Evolutionary conservation across 2,797 vertebrate genomes (phyloP).

Genomic region (Chelon auratus): DNA sequence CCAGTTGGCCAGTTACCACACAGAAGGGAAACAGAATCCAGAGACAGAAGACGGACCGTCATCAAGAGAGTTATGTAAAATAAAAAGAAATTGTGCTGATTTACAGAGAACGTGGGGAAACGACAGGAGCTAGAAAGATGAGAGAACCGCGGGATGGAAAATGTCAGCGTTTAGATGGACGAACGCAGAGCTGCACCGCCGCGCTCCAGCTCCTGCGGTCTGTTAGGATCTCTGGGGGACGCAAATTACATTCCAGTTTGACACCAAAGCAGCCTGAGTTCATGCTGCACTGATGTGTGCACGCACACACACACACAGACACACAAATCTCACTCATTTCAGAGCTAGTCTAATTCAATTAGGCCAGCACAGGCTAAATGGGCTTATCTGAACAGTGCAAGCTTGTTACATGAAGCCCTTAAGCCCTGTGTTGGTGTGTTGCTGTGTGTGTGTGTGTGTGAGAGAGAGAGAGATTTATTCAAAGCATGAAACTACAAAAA

Average conservation of each 20-base stretch:
- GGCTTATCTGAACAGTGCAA: constrained; percentile 45
- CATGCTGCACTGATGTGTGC: constrained; percentile 23
- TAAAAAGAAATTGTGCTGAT: constrained; percentile 1
- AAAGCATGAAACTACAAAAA: constrained; percentile 12
- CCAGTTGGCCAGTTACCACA: neutral
- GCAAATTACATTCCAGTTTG: constrained; percentile 53
- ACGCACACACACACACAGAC: constrained; percentile 15
- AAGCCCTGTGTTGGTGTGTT: constrained; percentile 15
- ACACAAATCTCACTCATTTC: no score
- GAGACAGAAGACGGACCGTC: neutral
- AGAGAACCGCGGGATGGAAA: constrained; percentile 12
- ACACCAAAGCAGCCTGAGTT: constrained; percentile 48
- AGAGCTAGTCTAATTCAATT: constrained; percentile 62
- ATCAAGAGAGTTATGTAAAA: neutral
- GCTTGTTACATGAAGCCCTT: constrained; percentile 46
- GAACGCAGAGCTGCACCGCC: neutral
- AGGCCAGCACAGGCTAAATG: constrained; percentile 51
- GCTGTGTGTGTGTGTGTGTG: neutral
- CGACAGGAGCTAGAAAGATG: constrained; percentile 13
- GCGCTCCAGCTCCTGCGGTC: constrained; percentile 4
- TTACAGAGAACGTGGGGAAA: neutral
- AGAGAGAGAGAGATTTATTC: neutral
- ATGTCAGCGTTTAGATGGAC: constrained; percentile 25
- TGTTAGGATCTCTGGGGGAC: constrained; percentile 39
- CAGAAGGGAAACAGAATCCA: neutral